Evolutionary conservation across 2,113 vertebrate species (phyloP).

Genomic region (Oxyruncus cristatus): DNA sequence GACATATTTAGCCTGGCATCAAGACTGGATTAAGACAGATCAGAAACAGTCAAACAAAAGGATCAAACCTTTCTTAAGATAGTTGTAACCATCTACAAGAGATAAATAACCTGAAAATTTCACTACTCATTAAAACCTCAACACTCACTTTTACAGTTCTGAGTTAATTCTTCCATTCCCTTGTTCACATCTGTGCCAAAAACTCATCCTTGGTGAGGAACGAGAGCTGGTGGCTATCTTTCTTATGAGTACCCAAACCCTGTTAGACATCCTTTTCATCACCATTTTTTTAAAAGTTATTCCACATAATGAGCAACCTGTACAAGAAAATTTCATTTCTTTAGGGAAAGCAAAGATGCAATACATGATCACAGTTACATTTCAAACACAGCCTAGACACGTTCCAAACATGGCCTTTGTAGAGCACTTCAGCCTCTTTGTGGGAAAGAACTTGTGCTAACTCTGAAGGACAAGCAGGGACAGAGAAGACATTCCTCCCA

Average conservation of each 20-base stretch:
- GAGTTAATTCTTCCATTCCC: background rate
- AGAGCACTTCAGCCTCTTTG: background rate
- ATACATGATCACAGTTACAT: rapidly evolving
- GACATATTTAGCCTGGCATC: background rate
- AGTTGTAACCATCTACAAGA: background rate
- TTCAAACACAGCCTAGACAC: background rate
- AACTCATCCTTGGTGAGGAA: background rate
- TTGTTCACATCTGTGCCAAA: background rate
- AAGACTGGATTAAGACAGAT: background rate
- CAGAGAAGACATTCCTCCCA: background rate
- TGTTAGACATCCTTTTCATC: background rate
- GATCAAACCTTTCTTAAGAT: background rate
- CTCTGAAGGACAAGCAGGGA: background rate
- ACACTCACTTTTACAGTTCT: background rate
- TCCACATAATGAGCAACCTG: background rate
- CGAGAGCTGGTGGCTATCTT: background rate
- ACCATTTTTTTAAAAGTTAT: background rate
- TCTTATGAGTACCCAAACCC: background rate
- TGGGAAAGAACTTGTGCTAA: background rate
- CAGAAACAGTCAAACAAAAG: background rate
- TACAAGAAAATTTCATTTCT: background rate
- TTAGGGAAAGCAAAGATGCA: background rate
- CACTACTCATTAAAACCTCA: background rate
- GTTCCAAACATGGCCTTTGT: background rate
- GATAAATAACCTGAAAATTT: background rate